phyloP scores from a whole-genome alignment of 2,888 invertebrate species.

The Dromius quadrimaculatus region DNA sequence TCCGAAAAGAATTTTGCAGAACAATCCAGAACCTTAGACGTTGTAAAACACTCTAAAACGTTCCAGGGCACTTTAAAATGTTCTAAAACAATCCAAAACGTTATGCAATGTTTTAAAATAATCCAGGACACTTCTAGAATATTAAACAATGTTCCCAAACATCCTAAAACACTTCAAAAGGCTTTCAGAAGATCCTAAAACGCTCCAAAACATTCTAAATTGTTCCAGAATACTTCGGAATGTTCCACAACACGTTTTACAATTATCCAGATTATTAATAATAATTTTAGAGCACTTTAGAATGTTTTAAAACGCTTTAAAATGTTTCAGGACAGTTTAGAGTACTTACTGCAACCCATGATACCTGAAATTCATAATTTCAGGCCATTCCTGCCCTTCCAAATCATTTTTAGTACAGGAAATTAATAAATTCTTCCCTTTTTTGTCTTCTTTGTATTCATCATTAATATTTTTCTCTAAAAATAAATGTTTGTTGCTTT shows the following conservation, averaged over 20 bases:
- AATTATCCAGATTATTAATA: neutral
- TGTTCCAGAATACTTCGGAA: neutral
- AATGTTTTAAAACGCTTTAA: neutral
- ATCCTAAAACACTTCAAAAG: too few relatives aligned
- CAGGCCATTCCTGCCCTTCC: constrained; percentile 70
- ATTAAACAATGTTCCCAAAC: too few relatives aligned
- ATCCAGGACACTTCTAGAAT: too few relatives aligned
- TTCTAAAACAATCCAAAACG: too few relatives aligned
- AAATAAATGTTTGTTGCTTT: constrained; percentile 60
- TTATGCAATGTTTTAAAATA: too few relatives aligned
- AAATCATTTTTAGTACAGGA: constrained; percentile 65
- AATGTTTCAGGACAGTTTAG: neutral
- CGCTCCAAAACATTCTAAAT: neutral
- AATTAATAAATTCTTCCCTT: constrained; percentile 60
- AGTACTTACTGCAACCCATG: constrained; percentile 80
- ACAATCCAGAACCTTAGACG: too few relatives aligned
- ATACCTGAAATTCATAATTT: constrained; percentile 72
- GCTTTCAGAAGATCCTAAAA: too few relatives aligned
- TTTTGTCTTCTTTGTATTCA: constrained; percentile 46
- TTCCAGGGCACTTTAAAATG: too few relatives aligned
- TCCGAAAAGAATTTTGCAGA: too few relatives aligned
- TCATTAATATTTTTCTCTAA: constrained; percentile 54
- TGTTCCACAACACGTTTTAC: too few relatives aligned
- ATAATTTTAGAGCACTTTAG: neutral
- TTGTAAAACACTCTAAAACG: too few relatives aligned